These are phyloP conservation scores for Ptychoptera contaminata DNA, from an alignment of 2,888 invertebrate genomes.

Conservation along the genomic window DNA sequence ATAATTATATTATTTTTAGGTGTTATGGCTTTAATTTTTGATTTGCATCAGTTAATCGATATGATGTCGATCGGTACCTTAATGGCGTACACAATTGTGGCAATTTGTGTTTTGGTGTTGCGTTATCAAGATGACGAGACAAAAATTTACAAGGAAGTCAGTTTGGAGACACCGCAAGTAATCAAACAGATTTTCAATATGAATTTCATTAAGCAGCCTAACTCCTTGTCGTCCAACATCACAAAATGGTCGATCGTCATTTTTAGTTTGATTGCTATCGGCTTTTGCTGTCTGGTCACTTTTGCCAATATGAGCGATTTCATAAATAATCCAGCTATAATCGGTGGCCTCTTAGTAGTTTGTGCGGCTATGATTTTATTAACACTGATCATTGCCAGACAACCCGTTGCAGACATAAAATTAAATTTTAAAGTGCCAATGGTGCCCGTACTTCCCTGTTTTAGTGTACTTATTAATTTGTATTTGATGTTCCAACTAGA, in stretches of 20 bases:
- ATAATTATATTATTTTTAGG: constrained; percentile 31
- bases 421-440: constrained; percentile 69
- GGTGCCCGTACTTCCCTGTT: constrained; percentile 68
- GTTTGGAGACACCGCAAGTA: constrained; percentile 22
- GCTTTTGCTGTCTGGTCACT: constrained; percentile 2
- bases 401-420: constrained; percentile 44
- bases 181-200: constrained; percentile 52
- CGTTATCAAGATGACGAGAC: constrained; percentile 40
- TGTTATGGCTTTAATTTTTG: constrained; percentile 74
- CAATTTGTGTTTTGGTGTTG: constrained; percentile 73
- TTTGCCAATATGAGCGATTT: constrained; percentile 4
- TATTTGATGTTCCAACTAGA: constrained; percentile 85
- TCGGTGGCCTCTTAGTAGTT: constrained; percentile 32
- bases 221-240: constrained; percentile 43
- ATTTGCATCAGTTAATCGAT: constrained; percentile 79
- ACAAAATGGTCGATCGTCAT: constrained; percentile 43
- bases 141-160: constrained; percentile 22
- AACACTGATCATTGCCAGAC: constrained; percentile 46
- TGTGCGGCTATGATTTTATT: constrained; percentile 36
- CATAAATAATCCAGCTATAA: constrained; percentile 20
- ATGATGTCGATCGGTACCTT: constrained; percentile 94
- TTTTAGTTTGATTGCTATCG: constrained; percentile 34
- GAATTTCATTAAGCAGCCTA: constrained; percentile 51
- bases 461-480: constrained; percentile 74
- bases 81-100: constrained; percentile 82